Evolutionary conservation across 2,888 invertebrate species (phyloP).

Genomic region (Agriopis marginaria): DNA sequence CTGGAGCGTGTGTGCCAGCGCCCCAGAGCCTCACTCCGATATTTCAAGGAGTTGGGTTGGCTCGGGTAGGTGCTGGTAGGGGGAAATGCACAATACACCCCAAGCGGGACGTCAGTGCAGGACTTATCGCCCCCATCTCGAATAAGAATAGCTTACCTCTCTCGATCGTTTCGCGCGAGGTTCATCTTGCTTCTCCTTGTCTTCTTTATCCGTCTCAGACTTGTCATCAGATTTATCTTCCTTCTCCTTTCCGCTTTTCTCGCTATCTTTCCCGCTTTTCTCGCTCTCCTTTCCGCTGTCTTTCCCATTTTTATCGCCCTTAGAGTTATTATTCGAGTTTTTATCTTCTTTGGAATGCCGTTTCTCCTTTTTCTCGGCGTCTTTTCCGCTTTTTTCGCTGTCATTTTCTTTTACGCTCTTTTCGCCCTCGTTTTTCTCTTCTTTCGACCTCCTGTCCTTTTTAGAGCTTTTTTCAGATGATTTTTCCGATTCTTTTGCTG

Average conservation of each 20-base stretch:
- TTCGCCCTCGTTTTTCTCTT: slow-evolving; percentile 17
- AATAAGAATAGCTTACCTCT: slow-evolving; percentile 72
- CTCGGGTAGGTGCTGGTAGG: too few species aligned
- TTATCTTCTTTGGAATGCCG: slow-evolving; percentile 15
- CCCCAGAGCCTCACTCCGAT: too few species aligned
- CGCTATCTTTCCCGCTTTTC: slow-evolving; percentile 29
- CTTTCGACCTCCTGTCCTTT: slow-evolving; percentile 27
- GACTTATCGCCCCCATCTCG: too few species aligned
- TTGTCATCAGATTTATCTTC: slow-evolving; percentile 30
- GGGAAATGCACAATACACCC: too few species aligned
- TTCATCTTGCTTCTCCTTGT: slow-evolving; percentile 59
- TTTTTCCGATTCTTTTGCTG: slow-evolving; percentile 17
- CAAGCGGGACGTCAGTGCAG: too few species aligned
- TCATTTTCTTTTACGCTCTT: background rate
- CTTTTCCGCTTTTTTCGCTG: slow-evolving; percentile 14
- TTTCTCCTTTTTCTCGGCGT: slow-evolving; percentile 2
- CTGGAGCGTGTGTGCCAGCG: too few species aligned
- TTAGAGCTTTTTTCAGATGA: slow-evolving; percentile 23
- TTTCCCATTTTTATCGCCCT: slow-evolving; percentile 23
- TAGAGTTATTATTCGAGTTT: slow-evolving; percentile 4
- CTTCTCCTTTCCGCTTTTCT: slow-evolving; percentile 29
- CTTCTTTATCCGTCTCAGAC: slow-evolving; percentile 44
- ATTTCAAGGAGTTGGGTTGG: too few species aligned
- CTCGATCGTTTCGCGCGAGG: slow-evolving; percentile 78
- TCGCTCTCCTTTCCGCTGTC: slow-evolving; percentile 29